Conservation (phyloP, 2,888 invertebrate genomes). For the Tuberolachnus salignus region DNA sequence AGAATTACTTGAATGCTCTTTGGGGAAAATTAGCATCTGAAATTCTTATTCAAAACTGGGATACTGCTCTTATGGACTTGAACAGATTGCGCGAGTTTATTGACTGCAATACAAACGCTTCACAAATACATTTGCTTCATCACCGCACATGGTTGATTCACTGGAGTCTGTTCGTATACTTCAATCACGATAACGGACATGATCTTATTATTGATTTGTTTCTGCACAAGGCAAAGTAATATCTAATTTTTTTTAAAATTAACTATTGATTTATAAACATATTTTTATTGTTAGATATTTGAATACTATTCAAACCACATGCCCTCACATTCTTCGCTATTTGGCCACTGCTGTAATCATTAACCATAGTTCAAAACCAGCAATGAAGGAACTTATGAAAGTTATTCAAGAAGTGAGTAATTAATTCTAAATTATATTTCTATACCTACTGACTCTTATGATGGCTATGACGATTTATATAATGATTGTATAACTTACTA, state of each 20-base stretch:
- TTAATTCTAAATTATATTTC: too few species aligned
- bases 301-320: slow-evolving; percentile 99
- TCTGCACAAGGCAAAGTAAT: slow-evolving; percentile 89
- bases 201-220: slow-evolving; percentile 99
- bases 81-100: slow-evolving; percentile 94
- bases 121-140: slow-evolving; percentile 85
- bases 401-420: slow-evolving; percentile 84
- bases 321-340: slow-evolving; percentile 97
- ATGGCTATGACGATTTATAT: too few species aligned
- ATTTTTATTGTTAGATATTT: slow-evolving; percentile 72
- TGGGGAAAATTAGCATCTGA: slow-evolving; percentile 95
- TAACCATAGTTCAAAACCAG: slow-evolving; percentile 79
- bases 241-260: slow-evolving; percentile 58
- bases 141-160: slow-evolving; percentile 99
- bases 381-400: slow-evolving; percentile 94
- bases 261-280: neutral
- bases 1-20: slow-evolving; percentile 86
- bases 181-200: slow-evolving; percentile 95
- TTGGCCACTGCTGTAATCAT: slow-evolving; percentile 98
- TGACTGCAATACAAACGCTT: slow-evolving; percentile 83
- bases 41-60: slow-evolving; percentile 94
- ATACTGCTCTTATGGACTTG: slow-evolving; percentile 94
- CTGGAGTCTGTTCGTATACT: slow-evolving; percentile 98
- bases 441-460: too few species aligned
- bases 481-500: too few species aligned